Conservation (phyloP, 1,140 invertebrate species). For the Meloidogyne exigua region DNA sequence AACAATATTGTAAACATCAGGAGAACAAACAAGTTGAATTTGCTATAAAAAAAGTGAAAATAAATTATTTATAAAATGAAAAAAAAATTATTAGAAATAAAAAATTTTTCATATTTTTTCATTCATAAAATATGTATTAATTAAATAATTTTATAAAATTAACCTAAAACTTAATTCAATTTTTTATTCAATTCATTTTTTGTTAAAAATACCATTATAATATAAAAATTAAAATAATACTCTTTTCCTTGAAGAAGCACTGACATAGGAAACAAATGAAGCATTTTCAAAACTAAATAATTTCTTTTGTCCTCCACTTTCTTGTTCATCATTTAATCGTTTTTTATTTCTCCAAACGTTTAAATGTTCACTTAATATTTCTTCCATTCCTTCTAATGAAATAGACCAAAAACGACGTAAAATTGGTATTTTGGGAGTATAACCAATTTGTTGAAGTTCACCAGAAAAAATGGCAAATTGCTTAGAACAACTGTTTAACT, state of each 20-base stretch:
- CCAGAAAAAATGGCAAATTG: slow-evolving; percentile 27
- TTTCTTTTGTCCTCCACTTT: slow-evolving; percentile 18
- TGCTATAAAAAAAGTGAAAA: slow-evolving; percentile 36
- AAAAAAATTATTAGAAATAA: too few relatives aligned
- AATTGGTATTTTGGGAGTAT: slow-evolving; percentile 11
- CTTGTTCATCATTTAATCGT: neutral
- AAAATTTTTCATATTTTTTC: too few relatives aligned
- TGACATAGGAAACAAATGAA: slow-evolving; percentile 46
- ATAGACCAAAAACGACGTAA: slow-evolving; percentile 49
- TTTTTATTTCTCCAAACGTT: slow-evolving; percentile 47
- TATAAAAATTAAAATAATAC: too few relatives aligned
- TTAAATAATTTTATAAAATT: too few relatives aligned
- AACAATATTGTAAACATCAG: slow-evolving; percentile 56
- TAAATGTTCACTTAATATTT: slow-evolving; percentile 52
- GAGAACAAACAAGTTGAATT: slow-evolving; percentile 49
- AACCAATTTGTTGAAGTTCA: slow-evolving; percentile 20
- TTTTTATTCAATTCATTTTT: too few relatives aligned
- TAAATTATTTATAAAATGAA: neutral
- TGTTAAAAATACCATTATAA: too few relatives aligned
- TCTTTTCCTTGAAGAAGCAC: slow-evolving; percentile 38
- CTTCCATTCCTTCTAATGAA: slow-evolving; percentile 46
- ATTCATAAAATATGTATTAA: too few relatives aligned
- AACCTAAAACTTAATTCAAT: too few relatives aligned
- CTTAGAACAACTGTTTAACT: slow-evolving; percentile 13
- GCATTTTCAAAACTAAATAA: slow-evolving; percentile 57